These are phyloP conservation scores for Noctua janthe DNA, from an alignment of 2,888 invertebrate genomes.

Conservation along the genomic window DNA sequence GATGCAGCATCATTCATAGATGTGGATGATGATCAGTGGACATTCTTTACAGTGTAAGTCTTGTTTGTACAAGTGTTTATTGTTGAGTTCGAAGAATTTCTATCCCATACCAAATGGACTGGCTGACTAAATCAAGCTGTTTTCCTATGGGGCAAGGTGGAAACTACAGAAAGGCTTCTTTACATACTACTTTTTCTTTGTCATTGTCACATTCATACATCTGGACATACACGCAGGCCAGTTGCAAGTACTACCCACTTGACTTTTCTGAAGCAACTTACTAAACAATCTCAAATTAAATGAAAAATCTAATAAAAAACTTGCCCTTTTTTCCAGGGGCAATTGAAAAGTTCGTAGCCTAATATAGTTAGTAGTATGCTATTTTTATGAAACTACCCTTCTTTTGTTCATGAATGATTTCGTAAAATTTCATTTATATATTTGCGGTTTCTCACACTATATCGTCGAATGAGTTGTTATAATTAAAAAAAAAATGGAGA, in stretches of 20 bases:
- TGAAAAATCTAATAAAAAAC: not conserved
- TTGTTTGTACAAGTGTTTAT: not conserved
- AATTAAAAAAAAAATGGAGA: too few species aligned
- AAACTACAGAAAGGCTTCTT: not conserved
- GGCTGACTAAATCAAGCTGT: not conserved
- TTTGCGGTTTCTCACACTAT: too few species aligned
- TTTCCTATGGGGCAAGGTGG: not conserved
- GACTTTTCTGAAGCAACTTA: not conserved
- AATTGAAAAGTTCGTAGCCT: too few species aligned
- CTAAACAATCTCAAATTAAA: not conserved
- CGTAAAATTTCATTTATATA: too few species aligned
- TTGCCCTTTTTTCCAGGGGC: not conserved
- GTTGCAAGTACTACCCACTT: not conserved
- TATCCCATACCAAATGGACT: not conserved
- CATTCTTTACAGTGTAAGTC: constrained; percentile 94
- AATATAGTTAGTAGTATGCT: too few species aligned
- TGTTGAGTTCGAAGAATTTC: not conserved
- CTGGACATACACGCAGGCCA: not conserved
- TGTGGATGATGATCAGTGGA: constrained; percentile 97
- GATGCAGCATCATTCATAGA: constrained; percentile 99
- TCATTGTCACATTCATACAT: not conserved
- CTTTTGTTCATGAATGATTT: too few species aligned
- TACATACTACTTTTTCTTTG: not conserved
- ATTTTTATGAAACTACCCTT: too few species aligned
- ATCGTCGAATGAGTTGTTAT: too few species aligned